These are phyloP conservation scores for Acleris sparsana DNA, from an alignment of 2,888 invertebrate species.

Conservation along the genomic window DNA sequence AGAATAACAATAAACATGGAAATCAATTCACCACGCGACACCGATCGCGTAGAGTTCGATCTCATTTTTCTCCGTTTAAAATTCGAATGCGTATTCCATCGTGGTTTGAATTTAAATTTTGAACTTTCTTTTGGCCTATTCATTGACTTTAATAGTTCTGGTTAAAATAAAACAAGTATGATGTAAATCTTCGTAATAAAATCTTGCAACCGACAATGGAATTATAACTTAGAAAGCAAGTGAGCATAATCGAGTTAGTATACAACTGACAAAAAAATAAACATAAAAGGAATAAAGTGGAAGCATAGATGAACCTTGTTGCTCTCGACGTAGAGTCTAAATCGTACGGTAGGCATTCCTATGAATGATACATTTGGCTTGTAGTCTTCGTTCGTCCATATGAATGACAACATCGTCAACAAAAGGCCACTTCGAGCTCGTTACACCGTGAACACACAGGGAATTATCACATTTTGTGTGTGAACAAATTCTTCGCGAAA, in stretches of 20 bases:
- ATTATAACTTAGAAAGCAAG: slow-evolving; percentile 46
- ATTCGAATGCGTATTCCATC: slow-evolving; percentile 56
- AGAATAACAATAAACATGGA: slow-evolving; percentile 23
- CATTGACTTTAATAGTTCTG: slow-evolving; percentile 2
- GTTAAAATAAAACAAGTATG: not conserved
- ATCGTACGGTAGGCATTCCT: not conserved
- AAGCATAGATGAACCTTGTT: slow-evolving; percentile 23
- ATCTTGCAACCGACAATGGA: slow-evolving; percentile 39
- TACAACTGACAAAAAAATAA: slow-evolving; percentile 37
- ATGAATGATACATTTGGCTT: slow-evolving; percentile 25
- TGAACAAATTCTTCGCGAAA: slow-evolving; percentile 59
- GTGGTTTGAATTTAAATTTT: slow-evolving; percentile 59
- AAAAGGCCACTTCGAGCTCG: slow-evolving; percentile 56
- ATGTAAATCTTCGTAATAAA: slow-evolving; percentile 35
- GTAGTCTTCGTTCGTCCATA: slow-evolving; percentile 38
- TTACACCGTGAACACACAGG: slow-evolving; percentile 55
- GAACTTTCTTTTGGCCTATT: slow-evolving; percentile 50
- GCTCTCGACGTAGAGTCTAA: slow-evolving; percentile 2
- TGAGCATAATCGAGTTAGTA: slow-evolving; percentile 44
- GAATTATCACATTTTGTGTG: slow-evolving; percentile 69
- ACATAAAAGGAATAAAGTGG: slow-evolving; percentile 34
- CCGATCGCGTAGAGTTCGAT: slow-evolving; percentile 50
- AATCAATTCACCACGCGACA: slow-evolving; percentile 55
- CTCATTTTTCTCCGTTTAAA: slow-evolving; percentile 61
- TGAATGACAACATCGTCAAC: slow-evolving; percentile 61